phyloP scores from a whole-genome alignment of 2,888 invertebrate species.

The Salpingus planirostris region DNA sequence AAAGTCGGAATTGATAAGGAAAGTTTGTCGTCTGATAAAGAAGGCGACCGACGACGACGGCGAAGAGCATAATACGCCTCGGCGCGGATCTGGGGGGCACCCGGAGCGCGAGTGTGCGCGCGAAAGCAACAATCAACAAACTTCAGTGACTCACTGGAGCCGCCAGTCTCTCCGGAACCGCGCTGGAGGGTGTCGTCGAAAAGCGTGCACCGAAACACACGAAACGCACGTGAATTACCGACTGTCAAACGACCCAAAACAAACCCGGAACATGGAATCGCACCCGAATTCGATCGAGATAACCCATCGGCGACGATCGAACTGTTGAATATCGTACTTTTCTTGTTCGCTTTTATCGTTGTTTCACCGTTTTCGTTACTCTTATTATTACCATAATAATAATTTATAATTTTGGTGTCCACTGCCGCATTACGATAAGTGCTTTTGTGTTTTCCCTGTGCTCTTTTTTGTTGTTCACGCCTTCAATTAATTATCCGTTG shows the following conservation, averaged over 20 bases:
- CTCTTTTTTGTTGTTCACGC: slow-evolving; percentile 23
- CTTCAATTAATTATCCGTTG: slow-evolving; percentile 15
- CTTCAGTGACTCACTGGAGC: slow-evolving; percentile 21
- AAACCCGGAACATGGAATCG: slow-evolving; percentile 19
- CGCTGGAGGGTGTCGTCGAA: slow-evolving; percentile 23
- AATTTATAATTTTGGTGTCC: no score
- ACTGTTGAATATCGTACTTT: no score
- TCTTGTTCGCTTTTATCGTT: no score
- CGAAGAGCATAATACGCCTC: no score
- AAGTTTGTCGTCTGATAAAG: slow-evolving; percentile 24
- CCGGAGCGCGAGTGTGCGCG: slow-evolving; percentile 22
- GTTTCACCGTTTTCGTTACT: no score
- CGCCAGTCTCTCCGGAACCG: slow-evolving; percentile 28
- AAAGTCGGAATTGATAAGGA: slow-evolving; percentile 25
- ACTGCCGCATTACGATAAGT: no score
- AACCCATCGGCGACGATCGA: slow-evolving; percentile 12
- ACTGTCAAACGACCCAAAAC: slow-evolving; percentile 25
- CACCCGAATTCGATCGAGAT: slow-evolving; percentile 2
- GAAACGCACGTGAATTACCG: slow-evolving; percentile 15
- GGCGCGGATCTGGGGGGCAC: no score
- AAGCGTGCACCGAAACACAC: slow-evolving; percentile 10
- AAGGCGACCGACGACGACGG: no score
- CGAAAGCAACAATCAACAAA: slow-evolving; percentile 26
- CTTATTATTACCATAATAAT: no score
- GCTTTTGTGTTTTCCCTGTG: slow-evolving; percentile 20